Base-by-base conservation (phyloP, 2,113 vertebrate species). In the Mionectes macconnelli region DNA sequence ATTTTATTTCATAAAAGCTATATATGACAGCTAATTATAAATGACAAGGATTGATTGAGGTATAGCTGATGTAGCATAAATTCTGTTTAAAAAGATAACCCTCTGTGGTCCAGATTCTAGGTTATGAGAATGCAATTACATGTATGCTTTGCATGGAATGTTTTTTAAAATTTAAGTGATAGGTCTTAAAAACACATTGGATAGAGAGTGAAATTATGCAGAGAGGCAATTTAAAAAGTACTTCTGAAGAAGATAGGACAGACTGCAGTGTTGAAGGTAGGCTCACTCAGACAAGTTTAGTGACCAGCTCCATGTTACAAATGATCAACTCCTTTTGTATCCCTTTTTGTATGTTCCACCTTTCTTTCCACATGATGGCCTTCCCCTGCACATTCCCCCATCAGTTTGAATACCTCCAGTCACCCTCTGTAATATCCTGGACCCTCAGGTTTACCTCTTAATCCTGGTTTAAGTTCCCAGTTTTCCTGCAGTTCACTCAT, bases 11-110 rank as follows among this genome's bases (percentile, higher is more conserved):
- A 37, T 45, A 47, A 93, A 79, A 90, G 19, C 53, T 82, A 25
- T 93, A 91, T 69, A 63, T 91, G 96, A 70, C 64, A 70, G 8
- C 52, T 87, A 90, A 94, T 92, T 92, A 91, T 74, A 88, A 91
- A 83, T 10, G 16, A 69, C 35, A 73, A 57, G 31, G 33, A 62
- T 33, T 93, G 60, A 93, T 87, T 76, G 75, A 84, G 81, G n/a
- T 47, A 70, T 88, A 84, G 40, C 45, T 91, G 60, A 74, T 30
- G 12, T 66, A 56, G 44, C 27, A 84, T 31, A 66, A 87, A 74
- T 89, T 87, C 59, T 77, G 3, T 81, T 96, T 62, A 28, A 76
- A 82, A 87, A 47, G 4, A 31, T 83, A 87, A 78, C 63, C 47
- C 35, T 87, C 18, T 56, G 56, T 84, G 28, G n/a, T 44, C 22